These are phyloP conservation scores for Idaea straminata DNA, from an alignment of 2,888 invertebrate genomes.

Conservation along the genomic window DNA sequence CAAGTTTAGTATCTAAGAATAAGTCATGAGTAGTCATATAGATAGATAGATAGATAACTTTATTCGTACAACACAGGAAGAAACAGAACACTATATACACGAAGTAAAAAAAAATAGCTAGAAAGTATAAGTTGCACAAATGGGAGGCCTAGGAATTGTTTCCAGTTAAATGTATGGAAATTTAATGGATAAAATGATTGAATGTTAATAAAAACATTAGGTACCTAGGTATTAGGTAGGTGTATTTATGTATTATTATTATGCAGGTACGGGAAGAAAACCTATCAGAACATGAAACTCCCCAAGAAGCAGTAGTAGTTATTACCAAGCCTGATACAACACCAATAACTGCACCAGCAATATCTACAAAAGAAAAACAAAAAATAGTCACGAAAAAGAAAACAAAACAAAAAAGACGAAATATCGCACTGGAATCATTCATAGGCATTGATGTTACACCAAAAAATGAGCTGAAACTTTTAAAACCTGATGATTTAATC, in stretches of 20 bases:
- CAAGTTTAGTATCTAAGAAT: not conserved
- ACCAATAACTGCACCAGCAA: not conserved
- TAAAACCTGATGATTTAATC: conserved; percentile 40
- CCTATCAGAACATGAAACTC: conserved; percentile 19
- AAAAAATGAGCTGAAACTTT: conserved; percentile 16
- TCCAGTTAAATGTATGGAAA: not conserved
- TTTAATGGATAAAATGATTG: too few relatives aligned
- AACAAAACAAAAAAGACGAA: conserved; percentile 34
- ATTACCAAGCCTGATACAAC: conserved; percentile 23
- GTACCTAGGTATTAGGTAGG: too few relatives aligned
- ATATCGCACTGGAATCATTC: conserved; percentile 50
- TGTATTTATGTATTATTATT: conserved; percentile 12
- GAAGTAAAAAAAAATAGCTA: too few relatives aligned
- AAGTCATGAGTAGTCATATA: not conserved
- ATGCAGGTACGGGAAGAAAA: conserved; percentile 41
- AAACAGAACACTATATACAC: too few relatives aligned
- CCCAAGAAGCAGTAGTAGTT: conserved; percentile 7
- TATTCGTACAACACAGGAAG: too few relatives aligned
- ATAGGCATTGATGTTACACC: conserved; percentile 25
- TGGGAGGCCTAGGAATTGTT: too few relatives aligned
- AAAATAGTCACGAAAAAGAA: conserved; percentile 6
- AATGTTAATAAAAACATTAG: not conserved
- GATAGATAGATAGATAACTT: too few relatives aligned
- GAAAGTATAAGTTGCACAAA: too few relatives aligned
- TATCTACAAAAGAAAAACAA: too few relatives aligned